Evolutionary conservation across 2,113 vertebrate species (phyloP).

Genomic region (Rhombomys opimus): DNA sequence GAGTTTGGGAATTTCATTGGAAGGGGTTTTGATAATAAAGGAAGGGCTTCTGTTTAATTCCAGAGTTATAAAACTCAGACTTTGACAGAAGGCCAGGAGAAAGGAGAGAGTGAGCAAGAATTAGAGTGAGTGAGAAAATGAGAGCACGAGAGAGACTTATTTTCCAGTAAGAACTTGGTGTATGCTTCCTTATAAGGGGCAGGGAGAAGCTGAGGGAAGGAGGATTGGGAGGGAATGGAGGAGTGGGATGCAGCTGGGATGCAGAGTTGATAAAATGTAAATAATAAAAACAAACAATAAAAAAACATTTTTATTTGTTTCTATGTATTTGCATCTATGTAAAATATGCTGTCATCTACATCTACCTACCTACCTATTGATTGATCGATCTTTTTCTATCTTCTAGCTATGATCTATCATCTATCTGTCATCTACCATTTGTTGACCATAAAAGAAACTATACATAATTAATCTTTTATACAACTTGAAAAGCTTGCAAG

Average conservation of each 20-base stretch:
- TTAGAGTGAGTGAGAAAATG: not conserved
- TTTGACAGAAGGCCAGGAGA: not conserved
- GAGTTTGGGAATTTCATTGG: not conserved
- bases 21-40: not conserved
- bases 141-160: not conserved
- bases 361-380: too few species aligned
- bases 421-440: not conserved
- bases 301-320: not conserved
- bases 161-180: not conserved
- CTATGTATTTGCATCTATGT: not conserved
- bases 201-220: too few species aligned
- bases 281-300: not conserved
- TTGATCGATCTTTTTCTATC: too few species aligned
- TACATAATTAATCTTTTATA: not conserved
- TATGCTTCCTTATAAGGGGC: not conserved
- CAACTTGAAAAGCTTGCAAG: not conserved
- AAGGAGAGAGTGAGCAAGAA: not conserved
- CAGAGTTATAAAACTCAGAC: not conserved
- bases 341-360: not conserved
- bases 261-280: too few species aligned
- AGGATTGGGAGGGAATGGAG: too few species aligned
- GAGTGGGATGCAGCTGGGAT: too few species aligned
- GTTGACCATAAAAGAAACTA: not conserved
- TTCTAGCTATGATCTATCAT: not conserved
- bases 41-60: conserved; percentile 6